Conservation (phyloP, 2,113 vertebrate species). For the Picathartes gymnocephalus region DNA sequence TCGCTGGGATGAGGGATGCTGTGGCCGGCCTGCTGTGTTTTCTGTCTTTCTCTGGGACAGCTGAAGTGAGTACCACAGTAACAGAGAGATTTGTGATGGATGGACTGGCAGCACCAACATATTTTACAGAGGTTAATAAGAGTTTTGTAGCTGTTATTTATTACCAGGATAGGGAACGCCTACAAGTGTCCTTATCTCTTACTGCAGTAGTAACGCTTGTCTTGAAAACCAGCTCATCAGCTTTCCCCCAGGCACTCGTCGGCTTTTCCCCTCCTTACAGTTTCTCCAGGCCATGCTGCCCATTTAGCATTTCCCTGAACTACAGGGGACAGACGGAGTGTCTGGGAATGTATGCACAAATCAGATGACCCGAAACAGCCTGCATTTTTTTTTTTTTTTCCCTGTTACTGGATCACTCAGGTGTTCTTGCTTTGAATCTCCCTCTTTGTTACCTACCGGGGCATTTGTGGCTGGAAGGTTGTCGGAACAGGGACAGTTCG, state of each 20-base stretch:
- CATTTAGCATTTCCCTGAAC: constrained; percentile 2
- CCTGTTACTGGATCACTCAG: background rate
- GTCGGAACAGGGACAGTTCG: background rate
- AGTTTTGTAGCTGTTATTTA: constrained; percentile 10
- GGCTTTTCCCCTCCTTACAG: background rate
- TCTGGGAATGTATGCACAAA: background rate
- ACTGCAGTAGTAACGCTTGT: background rate
- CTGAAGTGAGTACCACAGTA: background rate
- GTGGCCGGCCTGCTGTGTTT: fast-evolving
- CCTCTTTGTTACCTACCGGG: background rate
- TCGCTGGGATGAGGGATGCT: background rate
- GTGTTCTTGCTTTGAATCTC: constrained; percentile 17
- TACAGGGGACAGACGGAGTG: background rate
- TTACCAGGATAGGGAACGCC: background rate
- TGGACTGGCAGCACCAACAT: background rate
- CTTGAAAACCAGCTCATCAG: constrained; percentile 22
- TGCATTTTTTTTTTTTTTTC: background rate
- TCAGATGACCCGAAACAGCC: background rate
- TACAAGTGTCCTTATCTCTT: background rate
- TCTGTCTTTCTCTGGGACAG: background rate
- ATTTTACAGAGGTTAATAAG: background rate
- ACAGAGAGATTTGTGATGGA: background rate
- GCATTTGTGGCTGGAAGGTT: background rate
- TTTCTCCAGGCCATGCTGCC: background rate
- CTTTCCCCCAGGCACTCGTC: background rate